Base-by-base conservation (phyloP, 2,113 vertebrate genomes). In the Tenebrosternarchus preto region DNA sequence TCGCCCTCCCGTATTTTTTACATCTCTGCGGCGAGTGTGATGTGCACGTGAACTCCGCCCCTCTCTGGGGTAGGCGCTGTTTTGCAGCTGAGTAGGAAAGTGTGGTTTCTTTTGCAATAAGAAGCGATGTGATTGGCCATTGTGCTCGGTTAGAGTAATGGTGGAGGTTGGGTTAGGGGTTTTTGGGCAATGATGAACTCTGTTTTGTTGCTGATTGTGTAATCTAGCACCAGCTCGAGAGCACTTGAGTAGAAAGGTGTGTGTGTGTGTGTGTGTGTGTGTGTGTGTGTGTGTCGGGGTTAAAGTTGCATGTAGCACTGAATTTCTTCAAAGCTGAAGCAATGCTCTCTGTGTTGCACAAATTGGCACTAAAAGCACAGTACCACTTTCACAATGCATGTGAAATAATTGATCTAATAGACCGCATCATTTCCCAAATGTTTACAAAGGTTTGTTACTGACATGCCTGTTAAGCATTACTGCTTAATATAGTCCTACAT, bases 291-390 rank as follows among this genome's bases (percentile, higher is more conserved):
- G 43, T 24, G 27, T 61, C n/a, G 9, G 24, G 9, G 59, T 61
- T 56, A 56, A 60, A 57, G 56, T n/a, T 29, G 59, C 56, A 7
- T 36, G n/a, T 77, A 33, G 50, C 0, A 57, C 22, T 63, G 33
- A 56, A 77, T 73, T 57, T 39, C 60, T 63, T 73, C 68, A 76
- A 39, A 63, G 46, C 67, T 71, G 68, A 82, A 39, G 22, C 29
- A n/a, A 43, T 53, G 53, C 61, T 70, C 7, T 72, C 25, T 55
- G 46, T 64, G 46, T 24, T 31, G 5, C 17, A 57, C 22, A 29
- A 31, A 0, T 43, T 39, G 7, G n/a, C n/a, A n/a, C 55, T 53
- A 39, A 4, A n/a, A 22, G 43, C 43, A 15, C 19, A 27, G 24
- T 31, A n/a, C n/a, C n/a, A n/a, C n/a, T 22, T 67, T 55, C 59